Evolutionary conservation across 1,140 invertebrate species (phyloP).

Genomic region (Musca vetustissima): DNA sequence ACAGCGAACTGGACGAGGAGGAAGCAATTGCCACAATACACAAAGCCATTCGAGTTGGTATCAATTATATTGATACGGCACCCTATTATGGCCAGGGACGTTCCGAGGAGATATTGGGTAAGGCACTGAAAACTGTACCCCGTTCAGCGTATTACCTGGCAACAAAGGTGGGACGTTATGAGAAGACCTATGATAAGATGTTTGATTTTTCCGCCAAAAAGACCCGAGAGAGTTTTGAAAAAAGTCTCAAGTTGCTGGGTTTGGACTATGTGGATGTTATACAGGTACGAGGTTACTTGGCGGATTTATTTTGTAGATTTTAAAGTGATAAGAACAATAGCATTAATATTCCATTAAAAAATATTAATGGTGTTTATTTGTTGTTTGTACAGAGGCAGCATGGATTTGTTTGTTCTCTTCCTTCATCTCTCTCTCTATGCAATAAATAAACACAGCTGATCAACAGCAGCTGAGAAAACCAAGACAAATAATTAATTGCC

Average conservation of each 20-base stretch:
- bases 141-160: slow-evolving; percentile 84
- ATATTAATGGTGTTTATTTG: too few relatives aligned
- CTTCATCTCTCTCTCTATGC: too few relatives aligned
- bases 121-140: slow-evolving; percentile 78
- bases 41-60: slow-evolving; percentile 72
- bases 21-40: slow-evolving; percentile 71
- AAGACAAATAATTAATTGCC: too few relatives aligned
- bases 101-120: slow-evolving; percentile 78
- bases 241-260: slow-evolving; percentile 73
- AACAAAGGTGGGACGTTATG: slow-evolving; percentile 90
- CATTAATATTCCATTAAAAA: too few relatives aligned
- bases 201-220: slow-evolving; percentile 85
- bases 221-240: slow-evolving; percentile 73
- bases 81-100: slow-evolving; percentile 89
- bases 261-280: slow-evolving; percentile 87
- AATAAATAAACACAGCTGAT: too few relatives aligned
- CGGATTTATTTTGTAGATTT: background rate
- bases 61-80: slow-evolving; percentile 91
- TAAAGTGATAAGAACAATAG: too few relatives aligned
- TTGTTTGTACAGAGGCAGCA: too few relatives aligned
- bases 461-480: too few relatives aligned
- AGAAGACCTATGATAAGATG: slow-evolving; percentile 70
- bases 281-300: slow-evolving; percentile 69
- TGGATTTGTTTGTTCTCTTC: too few relatives aligned
- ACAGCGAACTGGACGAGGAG: slow-evolving; percentile 54